Evolutionary conservation across 2,113 vertebrate genomes (phyloP).

Genomic region (Hippocampus comes): DNA sequence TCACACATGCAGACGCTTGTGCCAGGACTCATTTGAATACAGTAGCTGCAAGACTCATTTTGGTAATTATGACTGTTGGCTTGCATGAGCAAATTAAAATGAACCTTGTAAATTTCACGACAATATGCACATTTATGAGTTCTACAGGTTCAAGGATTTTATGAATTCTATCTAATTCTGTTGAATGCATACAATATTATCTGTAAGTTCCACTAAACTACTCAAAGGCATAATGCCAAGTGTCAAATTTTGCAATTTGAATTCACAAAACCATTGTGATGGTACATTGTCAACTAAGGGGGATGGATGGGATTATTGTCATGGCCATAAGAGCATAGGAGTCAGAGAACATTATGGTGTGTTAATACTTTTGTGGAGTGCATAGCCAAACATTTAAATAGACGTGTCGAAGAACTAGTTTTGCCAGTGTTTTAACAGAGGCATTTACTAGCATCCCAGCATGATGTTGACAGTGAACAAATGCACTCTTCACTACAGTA

Average conservation of each 20-base stretch:
- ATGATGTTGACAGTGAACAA: not conserved
- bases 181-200: not conserved
- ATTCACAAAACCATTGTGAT: too few species aligned
- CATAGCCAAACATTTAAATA: not conserved
- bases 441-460: not conserved
- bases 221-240: not conserved
- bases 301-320: too few species aligned
- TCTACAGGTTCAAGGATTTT: not conserved
- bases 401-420: not conserved
- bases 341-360: not conserved
- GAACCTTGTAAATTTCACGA: not conserved
- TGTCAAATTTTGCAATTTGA: too few species aligned
- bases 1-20: slow-evolving; percentile 40
- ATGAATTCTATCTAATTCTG: not conserved
- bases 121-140: not conserved
- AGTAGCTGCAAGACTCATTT: slow-evolving; percentile 39
- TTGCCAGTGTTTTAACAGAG: not conserved
- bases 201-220: not conserved
- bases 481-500: not conserved
- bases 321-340: too few species aligned
- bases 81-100: slow-evolving; percentile 30
- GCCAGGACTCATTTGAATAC: slow-evolving; percentile 42
- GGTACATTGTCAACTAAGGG: too few species aligned
- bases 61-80: slow-evolving; percentile 35
- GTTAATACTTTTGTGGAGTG: not conserved